A percentile compares a stretch with the other conserved stretches of the same genome.
Conservation (phyloP, 2,888 invertebrate genomes). For the Copidosoma aretas region DNA sequence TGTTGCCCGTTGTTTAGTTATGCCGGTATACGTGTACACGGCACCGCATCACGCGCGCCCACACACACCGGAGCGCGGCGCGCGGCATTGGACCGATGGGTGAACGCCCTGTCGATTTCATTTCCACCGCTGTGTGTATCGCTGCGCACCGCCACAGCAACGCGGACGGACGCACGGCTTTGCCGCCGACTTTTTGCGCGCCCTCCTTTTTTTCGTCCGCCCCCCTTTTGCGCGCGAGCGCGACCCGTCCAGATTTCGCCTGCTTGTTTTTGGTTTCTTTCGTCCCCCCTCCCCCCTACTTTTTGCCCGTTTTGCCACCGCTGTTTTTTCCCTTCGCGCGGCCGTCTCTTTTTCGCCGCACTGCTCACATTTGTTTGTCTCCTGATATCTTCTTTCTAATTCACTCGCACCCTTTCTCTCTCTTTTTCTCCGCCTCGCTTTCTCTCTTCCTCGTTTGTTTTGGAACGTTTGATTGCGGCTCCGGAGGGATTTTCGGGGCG, state of each 20-base stretch:
- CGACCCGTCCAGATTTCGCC: conserved; percentile 46
- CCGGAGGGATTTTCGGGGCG: not conserved
- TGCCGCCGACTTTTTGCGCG: conserved; percentile 47
- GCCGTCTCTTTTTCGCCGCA: conserved; percentile 34
- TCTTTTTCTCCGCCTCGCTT: not conserved
- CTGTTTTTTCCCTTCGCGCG: conserved; percentile 19
- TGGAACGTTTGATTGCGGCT: not conserved
- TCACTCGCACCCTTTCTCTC: conserved; percentile 12
- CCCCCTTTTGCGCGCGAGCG: conserved; percentile 33
- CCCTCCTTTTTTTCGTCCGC: conserved; percentile 41
- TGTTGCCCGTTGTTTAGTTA: conserved; percentile 62
- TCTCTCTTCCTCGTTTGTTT: not conserved
- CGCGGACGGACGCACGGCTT: too few relatives aligned
- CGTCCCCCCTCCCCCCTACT: not conserved
- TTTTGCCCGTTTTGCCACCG: conserved; percentile 5
- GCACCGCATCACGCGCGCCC: conserved; percentile 20
- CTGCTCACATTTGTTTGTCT: conserved; percentile 33
- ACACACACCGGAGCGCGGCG: conserved; percentile 29
- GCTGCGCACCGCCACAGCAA: conserved; percentile 35
- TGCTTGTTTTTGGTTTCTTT: conserved; percentile 38
- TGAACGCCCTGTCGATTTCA: conserved; percentile 61
- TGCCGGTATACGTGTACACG: conserved; percentile 46
- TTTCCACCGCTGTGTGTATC: conserved; percentile 46
- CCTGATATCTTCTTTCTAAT: conserved; percentile 24
- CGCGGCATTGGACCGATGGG: conserved; percentile 57